Evolutionary conservation across 1,140 invertebrate genomes (phyloP).

Genomic region (Colletes latitarsis): DNA sequence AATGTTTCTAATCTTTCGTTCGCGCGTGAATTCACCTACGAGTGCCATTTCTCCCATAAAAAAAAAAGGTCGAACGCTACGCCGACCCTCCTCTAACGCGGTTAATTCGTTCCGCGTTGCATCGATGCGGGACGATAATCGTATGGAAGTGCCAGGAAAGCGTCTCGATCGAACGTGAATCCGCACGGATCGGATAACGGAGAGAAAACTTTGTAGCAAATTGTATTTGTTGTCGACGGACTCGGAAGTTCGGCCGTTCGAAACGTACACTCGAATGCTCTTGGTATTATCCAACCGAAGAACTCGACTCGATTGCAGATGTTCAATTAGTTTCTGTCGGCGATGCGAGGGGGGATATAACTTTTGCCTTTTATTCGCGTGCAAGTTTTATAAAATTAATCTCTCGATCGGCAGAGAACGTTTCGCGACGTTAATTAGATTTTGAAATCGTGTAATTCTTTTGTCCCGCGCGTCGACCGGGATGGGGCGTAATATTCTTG

Average conservation of each 20-base stretch:
- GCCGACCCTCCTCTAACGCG: no score
- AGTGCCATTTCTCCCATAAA: no score
- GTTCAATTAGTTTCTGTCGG: background rate
- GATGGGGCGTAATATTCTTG: slow-evolving; percentile 27
- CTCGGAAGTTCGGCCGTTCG: background rate
- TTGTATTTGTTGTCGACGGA: slow-evolving; percentile 20
- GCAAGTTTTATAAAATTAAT: no score
- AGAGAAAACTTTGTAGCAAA: slow-evolving; percentile 12
- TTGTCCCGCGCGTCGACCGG: background rate
- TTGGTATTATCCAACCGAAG: background rate
- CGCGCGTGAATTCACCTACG: background rate
- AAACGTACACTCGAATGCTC: background rate
- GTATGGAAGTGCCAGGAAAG: background rate
- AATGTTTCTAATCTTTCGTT: background rate
- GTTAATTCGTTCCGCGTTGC: no score
- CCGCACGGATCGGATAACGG: background rate
- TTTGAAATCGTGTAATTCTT: background rate
- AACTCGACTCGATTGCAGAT: background rate
- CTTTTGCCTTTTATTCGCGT: no score
- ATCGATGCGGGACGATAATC: background rate
- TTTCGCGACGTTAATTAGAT: background rate
- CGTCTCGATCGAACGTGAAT: slow-evolving; percentile 14
- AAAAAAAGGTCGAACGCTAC: no score
- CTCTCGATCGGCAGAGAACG: no score
- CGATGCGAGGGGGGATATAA: no score